Conservation (phyloP, 1,140 invertebrate species). For the Meloidogyne hapla region DNA sequence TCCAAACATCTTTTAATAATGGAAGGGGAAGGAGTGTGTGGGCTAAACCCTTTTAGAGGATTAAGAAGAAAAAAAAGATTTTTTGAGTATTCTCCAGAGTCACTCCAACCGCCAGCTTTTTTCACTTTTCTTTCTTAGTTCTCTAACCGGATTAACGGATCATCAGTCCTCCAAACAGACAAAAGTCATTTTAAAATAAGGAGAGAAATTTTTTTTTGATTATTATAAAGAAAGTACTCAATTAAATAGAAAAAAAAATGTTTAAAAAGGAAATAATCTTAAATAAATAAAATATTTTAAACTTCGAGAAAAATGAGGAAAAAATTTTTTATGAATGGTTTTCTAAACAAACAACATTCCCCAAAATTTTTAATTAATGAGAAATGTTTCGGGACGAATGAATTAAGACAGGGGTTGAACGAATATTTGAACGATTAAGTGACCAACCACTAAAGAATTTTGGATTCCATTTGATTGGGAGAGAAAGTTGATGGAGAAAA, state of each 20-base stretch:
- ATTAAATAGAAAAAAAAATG: background rate
- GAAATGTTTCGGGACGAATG: too few species aligned
- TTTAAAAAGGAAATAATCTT: too few species aligned
- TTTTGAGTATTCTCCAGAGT: background rate
- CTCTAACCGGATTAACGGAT: conserved; percentile 2
- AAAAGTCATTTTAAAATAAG: background rate
- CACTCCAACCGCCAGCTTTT: background rate
- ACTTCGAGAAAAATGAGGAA: too few species aligned
- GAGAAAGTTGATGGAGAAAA: too few species aligned
- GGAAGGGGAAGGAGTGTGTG: background rate
- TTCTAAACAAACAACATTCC: too few species aligned
- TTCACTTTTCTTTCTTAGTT: background rate
- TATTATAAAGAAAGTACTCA: background rate
- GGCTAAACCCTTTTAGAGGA: conserved; percentile 1
- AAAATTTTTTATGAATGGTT: too few species aligned
- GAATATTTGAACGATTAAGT: too few species aligned
- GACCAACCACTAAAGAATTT: too few species aligned
- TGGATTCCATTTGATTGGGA: too few species aligned
- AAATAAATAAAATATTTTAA: too few species aligned
- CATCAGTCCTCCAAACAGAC: background rate
- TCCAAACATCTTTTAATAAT: background rate
- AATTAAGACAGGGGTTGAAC: too few species aligned
- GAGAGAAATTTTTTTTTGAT: background rate
- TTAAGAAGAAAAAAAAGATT: background rate
- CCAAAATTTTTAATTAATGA: too few species aligned